Evolutionary conservation across 2,797 vertebrate species (phyloP).

Genomic region (Bovichtus diacanthus): DNA sequence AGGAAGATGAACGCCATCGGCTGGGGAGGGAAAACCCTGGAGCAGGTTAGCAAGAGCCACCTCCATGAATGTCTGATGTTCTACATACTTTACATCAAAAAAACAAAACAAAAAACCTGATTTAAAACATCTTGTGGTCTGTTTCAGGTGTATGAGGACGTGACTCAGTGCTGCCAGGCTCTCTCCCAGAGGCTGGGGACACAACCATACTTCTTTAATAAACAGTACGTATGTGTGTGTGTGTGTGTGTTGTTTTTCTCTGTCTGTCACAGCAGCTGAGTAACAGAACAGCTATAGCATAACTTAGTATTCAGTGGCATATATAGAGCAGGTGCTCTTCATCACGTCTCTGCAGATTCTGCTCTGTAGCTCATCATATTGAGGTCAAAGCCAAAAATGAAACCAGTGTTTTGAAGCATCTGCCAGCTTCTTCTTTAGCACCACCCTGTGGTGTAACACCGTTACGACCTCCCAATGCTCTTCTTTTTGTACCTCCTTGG

Average conservation of each 20-base stretch:
- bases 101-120: too few species aligned
- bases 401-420: background rate
- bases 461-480: background rate
- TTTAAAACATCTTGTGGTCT: background rate
- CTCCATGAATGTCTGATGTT: conserved; percentile 28
- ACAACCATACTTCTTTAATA: conserved; percentile 96
- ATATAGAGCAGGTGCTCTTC: too few species aligned
- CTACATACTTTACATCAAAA: fast-evolving
- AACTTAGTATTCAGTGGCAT: too few species aligned
- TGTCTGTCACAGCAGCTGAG: background rate
- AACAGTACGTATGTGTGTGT: conserved; percentile 88
- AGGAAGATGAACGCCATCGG: conserved; percentile 97
- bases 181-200: conserved; percentile 96
- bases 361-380: background rate
- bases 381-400: background rate
- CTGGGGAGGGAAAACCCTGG: conserved; percentile 93
- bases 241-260: conserved; percentile 53
- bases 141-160: conserved; percentile 94
- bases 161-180: conserved; percentile 97
- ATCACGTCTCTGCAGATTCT: background rate
- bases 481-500: background rate
- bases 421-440: conserved; percentile 5
- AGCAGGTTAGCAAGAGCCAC: conserved; percentile 89
- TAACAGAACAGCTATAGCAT: too few species aligned
- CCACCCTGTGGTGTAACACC: conserved; percentile 50